Conservation (phyloP, 1,140 invertebrate species). For the Periplaneta americana region DNA sequence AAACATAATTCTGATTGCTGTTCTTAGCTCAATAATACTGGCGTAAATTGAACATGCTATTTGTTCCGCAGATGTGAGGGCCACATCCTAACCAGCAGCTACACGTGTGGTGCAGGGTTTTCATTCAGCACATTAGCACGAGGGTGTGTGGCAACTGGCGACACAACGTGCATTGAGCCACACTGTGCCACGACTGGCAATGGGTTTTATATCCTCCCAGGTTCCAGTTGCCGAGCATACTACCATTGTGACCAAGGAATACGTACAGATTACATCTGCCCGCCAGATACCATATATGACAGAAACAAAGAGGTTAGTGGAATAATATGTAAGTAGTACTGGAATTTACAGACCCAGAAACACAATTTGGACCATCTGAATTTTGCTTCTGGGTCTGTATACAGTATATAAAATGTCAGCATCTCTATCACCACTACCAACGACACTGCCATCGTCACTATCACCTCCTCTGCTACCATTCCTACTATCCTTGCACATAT, state of each 20-base stretch:
- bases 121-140: not conserved
- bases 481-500: no score
- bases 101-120: not conserved
- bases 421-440: no score
- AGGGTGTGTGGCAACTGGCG: not conserved
- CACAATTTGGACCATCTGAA: no score
- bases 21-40: no score
- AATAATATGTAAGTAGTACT: no score
- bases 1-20: no score
- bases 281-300: constrained; percentile 27
- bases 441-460: no score
- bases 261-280: constrained; percentile 22
- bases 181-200: not conserved
- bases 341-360: no score
- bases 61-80: not conserved
- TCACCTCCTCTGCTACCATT: no score
- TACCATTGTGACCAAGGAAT: constrained; percentile 25
- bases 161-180: not conserved
- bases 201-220: constrained; percentile 18
- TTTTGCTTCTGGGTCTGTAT: no score
- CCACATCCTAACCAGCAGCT: not conserved
- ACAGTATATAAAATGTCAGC: no score
- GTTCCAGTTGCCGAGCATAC: constrained; percentile 26
- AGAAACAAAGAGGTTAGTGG: constrained; percentile 25
- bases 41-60: no score